Evolutionary conservation across 1,140 invertebrate genomes (phyloP).

Genomic region (Aphaenogaster ashmeadi): DNA sequence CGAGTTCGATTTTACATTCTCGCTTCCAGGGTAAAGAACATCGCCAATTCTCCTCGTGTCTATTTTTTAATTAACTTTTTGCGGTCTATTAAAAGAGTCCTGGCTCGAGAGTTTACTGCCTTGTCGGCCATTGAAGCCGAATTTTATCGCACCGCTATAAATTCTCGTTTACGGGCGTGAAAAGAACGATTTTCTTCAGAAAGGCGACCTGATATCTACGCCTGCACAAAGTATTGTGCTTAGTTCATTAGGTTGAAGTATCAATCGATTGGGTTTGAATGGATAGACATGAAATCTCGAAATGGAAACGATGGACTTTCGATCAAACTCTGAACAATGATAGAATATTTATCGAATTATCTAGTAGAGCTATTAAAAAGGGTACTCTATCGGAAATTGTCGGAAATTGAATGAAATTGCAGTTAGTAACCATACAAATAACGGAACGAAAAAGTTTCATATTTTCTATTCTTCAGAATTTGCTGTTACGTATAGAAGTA

Average conservation of each 20-base stretch:
- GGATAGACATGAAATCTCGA: neutral
- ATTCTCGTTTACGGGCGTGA: conserved; percentile 41
- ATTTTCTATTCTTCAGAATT: neutral
- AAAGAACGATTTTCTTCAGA: conserved; percentile 47
- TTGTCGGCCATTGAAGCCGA: conserved; percentile 12
- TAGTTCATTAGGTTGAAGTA: conserved; percentile 45
- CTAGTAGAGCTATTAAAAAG: neutral
- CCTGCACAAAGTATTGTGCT: conserved; percentile 10
- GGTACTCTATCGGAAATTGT: neutral
- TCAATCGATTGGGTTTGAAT: conserved; percentile 37
- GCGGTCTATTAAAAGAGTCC: conserved; percentile 64
- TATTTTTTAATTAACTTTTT: conserved; percentile 75
- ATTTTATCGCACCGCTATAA: conserved; percentile 52
- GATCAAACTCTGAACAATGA: neutral
- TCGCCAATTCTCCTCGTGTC: conserved; percentile 8
- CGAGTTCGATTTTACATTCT: conserved; percentile 1
- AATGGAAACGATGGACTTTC: conserved; percentile 28
- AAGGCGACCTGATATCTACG: conserved; percentile 18
- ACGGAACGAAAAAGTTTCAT: neutral
- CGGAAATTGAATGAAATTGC: neutral
- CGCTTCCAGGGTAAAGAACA: conserved; percentile 39
- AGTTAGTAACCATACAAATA: neutral
- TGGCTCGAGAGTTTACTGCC: conserved; percentile 1
- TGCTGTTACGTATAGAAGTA: neutral
- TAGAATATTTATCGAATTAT: conserved; percentile 21